Evolutionary conservation across 1,140 invertebrate species (phyloP), one percentile per base, ranked within the genome.

Genomic region (Neuroterus valhalla): DNA sequence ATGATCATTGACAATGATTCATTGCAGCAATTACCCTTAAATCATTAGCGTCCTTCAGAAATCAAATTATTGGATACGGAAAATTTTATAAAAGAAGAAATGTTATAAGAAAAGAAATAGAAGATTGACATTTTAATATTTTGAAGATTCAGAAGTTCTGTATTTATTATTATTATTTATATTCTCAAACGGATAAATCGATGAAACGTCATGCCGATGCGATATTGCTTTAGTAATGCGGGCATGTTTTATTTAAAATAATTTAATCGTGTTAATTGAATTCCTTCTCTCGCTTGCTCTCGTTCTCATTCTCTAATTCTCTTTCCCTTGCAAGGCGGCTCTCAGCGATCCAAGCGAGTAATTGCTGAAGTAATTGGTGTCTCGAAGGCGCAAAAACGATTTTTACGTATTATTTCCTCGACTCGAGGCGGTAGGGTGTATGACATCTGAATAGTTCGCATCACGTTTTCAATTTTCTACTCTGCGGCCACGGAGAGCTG

Each of bases 391-490:
- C 73, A 81, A 76, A 71, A 78, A 74, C 74, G 82, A 84, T 86
- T 89, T 88, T 87, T 84, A 85, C 84, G 87, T 86, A 84, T 88
- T 88, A 87, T 85, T 86, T 86, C 82, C 81, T 67, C 76, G 73
- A 74, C 50, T 70, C 75, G 74, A 74, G 62, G 75, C 71, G 46
- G 52, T 62, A 74, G 75, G 74, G 72, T 79, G 72, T 77, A 79
- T 80, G 85, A 86, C 84, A 81, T 86, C 78, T 87, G 82, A 86
- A 88, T 86, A 85, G 81, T 85, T 82, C 76, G 78, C 81, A 82
- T 87, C 84, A 86, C 81, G 83, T 88, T 89, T 89, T 89, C 87
- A 88, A 89, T 89, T 88, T 89, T 88, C 86, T 86, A 85, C 82
- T 87, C 79, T 71, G 79, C 81, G 82, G 75, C 80, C 81, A 81